Percentiles rank a stretch among this genome's conserved stretches.
Conservation (phyloP, 2,888 invertebrate genomes). For the Eupithecia inturbata region DNA sequence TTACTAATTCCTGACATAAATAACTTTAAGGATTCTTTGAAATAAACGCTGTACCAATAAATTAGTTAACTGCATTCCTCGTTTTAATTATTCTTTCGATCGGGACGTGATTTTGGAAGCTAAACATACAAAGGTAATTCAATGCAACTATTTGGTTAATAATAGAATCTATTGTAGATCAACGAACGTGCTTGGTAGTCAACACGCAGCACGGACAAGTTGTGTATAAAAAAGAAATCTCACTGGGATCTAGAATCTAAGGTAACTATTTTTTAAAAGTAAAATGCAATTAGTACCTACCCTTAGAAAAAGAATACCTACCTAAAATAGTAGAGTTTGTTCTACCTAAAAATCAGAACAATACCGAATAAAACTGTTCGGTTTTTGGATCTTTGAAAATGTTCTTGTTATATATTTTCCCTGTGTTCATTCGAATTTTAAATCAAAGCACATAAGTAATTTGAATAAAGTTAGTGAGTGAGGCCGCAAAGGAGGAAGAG, state of each 20-base stretch:
- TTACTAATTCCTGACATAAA: conserved; percentile 10
- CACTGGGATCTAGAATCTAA: neutral
- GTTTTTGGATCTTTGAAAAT: no score
- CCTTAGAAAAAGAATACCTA: no score
- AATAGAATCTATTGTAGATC: conserved; percentile 22
- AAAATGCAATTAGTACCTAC: neutral
- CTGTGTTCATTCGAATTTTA: neutral
- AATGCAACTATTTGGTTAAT: conserved; percentile 32
- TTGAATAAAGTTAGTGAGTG: neutral
- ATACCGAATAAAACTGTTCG: no score
- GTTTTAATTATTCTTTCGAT: conserved; percentile 40
- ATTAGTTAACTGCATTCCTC: conserved; percentile 38
- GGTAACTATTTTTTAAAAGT: no score
- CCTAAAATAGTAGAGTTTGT: no score
- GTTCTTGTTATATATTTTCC: neutral
- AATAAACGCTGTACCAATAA: conserved; percentile 41
- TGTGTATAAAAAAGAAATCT: neutral
- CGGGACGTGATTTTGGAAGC: conserved; percentile 35
- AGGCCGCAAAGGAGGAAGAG: neutral
- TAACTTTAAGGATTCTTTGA: conserved; percentile 40
- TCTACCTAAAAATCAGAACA: no score
- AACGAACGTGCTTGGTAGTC: conserved; percentile 20
- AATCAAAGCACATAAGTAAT: neutral
- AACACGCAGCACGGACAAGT: neutral
- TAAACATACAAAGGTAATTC: conserved; percentile 35